Evolutionary conservation across 2,888 invertebrate genomes (phyloP), one percentile per base, ranked within the genome.

Genomic region (Leptopilina myrica): DNA sequence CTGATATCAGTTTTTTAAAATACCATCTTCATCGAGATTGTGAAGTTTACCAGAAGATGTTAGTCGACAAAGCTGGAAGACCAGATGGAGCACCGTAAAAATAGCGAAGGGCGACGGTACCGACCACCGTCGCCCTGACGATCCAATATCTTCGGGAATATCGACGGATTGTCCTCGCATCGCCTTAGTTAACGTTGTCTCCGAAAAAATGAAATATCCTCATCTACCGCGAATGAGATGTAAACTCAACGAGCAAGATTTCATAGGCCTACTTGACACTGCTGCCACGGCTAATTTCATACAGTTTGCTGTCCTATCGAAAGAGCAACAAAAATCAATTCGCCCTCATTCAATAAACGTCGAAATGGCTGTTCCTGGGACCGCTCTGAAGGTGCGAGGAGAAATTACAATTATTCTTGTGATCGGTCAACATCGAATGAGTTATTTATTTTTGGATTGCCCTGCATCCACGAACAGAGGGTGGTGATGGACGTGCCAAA

Each of bases 131-230:
- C 56, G 11, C 56, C 56, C 33, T 12, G 84, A 84, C 78, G 79
- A 80, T 14, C 20, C 20, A 20, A 20, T 20, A 20, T 1, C 20
- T 20, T 1, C 20, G 20, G 20, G 20, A 20, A 20, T 20, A 1
- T 20, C 20, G 20, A 20, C 20, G 20, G 20, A 20, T 20, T 20
- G 20, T 84, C 83, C 6, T 84, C 86, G 46, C 46, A 8, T 46
- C 8, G 46, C 20, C 20, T 20, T 7, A 8, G 46, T 20, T 20
- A 59, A n/a, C 2, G 59, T 14, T 1, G 15, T 59, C 3, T 1
- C n/a, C 2, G 59, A n/a, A 59, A 59, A 59, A n/a, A 59, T 4
- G 5, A 2, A 59, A n/a, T 59, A n/a, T 7, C 59, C 7, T 5
- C 59, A 14, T 59, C 6, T n/a, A n/a, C 59, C 59, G 2, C 59